phyloP scores from a whole-genome alignment of 1,140 invertebrate genomes.

The Heterodera schachtii region DNA sequence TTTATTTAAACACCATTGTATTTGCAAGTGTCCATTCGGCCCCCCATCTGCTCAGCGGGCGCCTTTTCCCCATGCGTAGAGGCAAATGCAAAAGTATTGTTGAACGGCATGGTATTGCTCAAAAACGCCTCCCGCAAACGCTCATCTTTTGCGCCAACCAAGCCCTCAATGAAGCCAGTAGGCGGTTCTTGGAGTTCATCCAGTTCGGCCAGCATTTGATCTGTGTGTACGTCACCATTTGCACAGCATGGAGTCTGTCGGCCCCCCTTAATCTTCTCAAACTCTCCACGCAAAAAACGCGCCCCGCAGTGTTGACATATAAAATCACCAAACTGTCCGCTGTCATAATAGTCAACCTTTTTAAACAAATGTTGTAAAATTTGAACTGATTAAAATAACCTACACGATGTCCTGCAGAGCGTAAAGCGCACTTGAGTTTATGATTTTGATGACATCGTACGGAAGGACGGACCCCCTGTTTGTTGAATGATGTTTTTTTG shows the following conservation, averaged over 20 bases:
- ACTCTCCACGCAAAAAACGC: neutral
- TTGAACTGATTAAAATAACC: neutral
- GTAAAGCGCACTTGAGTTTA: neutral
- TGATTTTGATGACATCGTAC: neutral
- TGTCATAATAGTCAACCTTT: neutral
- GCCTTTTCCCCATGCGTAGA: neutral
- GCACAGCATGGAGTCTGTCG: neutral
- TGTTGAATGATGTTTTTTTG: neutral
- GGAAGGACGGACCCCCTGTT: too few relatives aligned
- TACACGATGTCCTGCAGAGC: neutral
- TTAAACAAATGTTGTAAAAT: neutral
- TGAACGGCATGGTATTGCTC: neutral
- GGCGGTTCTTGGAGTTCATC: neutral
- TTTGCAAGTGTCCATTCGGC: neutral
- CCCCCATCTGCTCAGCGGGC: neutral
- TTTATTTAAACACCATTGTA: neutral
- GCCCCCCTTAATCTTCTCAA: neutral
- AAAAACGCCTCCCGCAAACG: neutral
- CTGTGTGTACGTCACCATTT: neutral
- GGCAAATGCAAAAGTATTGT: neutral
- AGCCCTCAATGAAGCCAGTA: neutral
- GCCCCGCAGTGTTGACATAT: neutral
- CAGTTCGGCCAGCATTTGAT: neutral
- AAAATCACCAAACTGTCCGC: slow-evolving; percentile 1
- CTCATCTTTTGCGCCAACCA: neutral